Evolutionary conservation across 2,797 vertebrate species (phyloP).

Genomic region (Trachurus trachurus): DNA sequence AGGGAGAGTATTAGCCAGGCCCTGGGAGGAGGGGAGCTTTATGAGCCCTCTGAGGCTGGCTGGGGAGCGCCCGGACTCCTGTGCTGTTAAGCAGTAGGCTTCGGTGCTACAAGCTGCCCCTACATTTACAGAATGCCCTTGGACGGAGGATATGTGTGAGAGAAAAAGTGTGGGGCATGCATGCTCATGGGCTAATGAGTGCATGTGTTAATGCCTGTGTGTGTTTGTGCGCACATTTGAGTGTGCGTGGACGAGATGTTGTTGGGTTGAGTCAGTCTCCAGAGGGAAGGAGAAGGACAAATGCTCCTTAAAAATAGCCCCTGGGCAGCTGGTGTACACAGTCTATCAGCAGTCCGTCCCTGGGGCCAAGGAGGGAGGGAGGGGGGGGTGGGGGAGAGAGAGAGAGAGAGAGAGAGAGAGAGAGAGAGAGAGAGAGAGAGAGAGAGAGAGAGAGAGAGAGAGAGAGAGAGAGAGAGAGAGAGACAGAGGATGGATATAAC

Average conservation of each 20-base stretch:
- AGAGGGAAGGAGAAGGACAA: conserved; percentile 87
- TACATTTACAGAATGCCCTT: conserved; percentile 85
- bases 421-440: conserved; percentile 55
- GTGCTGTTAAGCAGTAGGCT: conserved; percentile 80
- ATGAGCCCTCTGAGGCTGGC: conserved; percentile 83
- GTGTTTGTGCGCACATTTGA: conserved; percentile 75
- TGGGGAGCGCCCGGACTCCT: conserved; percentile 75
- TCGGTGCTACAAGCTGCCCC: conserved; percentile 79
- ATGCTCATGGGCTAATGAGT: conserved; percentile 86
- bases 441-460: conserved; percentile 43
- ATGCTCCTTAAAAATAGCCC: conserved; percentile 91
- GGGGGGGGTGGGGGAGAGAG: conserved; percentile 19
- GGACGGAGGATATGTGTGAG: conserved; percentile 78
- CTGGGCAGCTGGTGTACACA: conserved; percentile 88
- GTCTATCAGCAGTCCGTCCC: conserved; percentile 88
- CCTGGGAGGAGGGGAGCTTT: conserved; percentile 79
- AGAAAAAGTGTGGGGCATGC: conserved; percentile 78
- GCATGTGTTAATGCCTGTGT: conserved; percentile 85
- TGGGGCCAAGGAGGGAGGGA: conserved; percentile 77
- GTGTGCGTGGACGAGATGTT: conserved; percentile 78
- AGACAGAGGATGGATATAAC: conserved; percentile 71
- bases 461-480: conserved; percentile 12
- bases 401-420: conserved; percentile 30
- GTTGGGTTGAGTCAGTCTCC: conserved; percentile 87
- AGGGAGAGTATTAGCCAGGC: conserved; percentile 77